Evolutionary conservation across 2,797 vertebrate species (phyloP).

Genomic region (Gallinago solitaria): DNA sequence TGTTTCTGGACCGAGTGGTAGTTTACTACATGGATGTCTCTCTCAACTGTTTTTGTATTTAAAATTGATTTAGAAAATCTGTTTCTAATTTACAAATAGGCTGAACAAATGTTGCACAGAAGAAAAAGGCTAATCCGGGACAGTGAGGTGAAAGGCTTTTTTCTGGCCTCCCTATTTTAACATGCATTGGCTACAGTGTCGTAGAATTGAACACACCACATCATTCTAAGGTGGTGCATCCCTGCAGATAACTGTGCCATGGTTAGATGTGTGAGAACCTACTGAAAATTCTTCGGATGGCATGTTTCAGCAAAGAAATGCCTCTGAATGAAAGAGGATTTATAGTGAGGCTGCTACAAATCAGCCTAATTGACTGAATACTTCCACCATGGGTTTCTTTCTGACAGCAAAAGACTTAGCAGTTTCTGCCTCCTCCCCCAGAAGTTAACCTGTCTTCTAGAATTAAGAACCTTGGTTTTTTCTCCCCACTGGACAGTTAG

Average conservation of each 20-base stretch:
- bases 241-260: background rate
- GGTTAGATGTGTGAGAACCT: background rate
- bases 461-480: background rate
- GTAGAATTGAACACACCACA: background rate
- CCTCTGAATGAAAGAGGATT: slow-evolving; percentile 14
- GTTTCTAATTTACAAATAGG: background rate
- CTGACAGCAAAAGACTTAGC: background rate
- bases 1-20: background rate
- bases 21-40: background rate
- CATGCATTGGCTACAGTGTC: background rate
- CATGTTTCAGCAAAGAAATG: background rate
- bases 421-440: background rate
- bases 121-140: background rate
- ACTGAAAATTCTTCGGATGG: background rate
- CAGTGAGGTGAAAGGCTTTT: background rate
- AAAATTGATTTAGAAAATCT: background rate
- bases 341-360: slow-evolving; percentile 14
- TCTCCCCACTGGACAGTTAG: background rate
- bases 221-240: background rate
- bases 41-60: background rate
- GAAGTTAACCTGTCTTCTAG: background rate
- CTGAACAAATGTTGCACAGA: background rate
- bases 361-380: slow-evolving; percentile 34
- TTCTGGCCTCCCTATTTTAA: background rate
- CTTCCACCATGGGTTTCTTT: background rate